Percentiles rank a stretch among this genome's conserved stretches.
Evolutionary conservation across 2,113 vertebrate species (phyloP).

Genomic region (Vidua macroura): DNA sequence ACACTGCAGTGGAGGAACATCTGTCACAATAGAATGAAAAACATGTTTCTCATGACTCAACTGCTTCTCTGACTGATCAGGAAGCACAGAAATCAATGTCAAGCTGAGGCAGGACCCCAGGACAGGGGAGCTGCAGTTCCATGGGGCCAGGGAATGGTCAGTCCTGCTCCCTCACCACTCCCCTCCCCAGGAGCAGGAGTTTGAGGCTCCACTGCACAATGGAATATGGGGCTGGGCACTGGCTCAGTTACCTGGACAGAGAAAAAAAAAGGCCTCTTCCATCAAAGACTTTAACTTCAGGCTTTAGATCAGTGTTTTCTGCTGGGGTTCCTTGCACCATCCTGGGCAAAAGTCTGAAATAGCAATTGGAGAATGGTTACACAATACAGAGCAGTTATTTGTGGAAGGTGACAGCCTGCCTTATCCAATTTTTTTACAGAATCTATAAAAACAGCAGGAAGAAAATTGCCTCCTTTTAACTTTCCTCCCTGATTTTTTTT

Average conservation of each 20-base stretch:
- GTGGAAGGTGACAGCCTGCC: not conserved
- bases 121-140: not conserved
- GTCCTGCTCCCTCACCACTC: not conserved
- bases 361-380: not conserved
- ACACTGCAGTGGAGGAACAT: not conserved
- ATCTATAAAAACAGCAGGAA: not conserved
- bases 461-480: not conserved
- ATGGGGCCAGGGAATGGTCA: not conserved
- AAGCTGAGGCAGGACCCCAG: not conserved
- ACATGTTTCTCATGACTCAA: conserved; percentile 14
- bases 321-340: not conserved
- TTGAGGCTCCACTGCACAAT: not conserved
- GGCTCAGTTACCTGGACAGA: not conserved
- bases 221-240: not conserved
- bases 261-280: not conserved
- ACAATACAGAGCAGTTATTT: not conserved
- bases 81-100: not conserved
- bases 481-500: not conserved
- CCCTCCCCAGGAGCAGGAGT: not conserved
- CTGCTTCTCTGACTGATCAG: not conserved
- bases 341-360: not conserved
- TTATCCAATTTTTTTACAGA: not conserved
- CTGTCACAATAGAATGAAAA: conserved; percentile 9
- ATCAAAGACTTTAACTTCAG: not conserved
- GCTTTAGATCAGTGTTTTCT: not conserved